phyloP scores from a whole-genome alignment of 2,888 invertebrate species.

The Camponotus fellah region DNA sequence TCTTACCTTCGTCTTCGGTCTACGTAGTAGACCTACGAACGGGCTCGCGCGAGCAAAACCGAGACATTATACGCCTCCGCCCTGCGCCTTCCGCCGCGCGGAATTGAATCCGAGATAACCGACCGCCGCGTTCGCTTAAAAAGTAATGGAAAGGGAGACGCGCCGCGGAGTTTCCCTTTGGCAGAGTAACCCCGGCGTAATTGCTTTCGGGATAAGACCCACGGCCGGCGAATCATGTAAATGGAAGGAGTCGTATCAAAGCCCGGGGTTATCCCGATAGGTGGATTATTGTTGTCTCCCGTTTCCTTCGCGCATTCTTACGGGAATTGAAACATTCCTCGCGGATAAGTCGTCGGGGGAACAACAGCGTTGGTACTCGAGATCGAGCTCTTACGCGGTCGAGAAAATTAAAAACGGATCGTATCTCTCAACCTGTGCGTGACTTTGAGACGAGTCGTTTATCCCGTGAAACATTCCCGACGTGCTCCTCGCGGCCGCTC shows the following conservation, averaged over 20 bases:
- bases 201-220: conserved; percentile 44
- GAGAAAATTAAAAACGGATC: conserved; percentile 40
- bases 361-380: neutral
- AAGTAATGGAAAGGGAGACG: conserved; percentile 28
- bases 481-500: conserved; percentile 38
- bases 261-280: conserved; percentile 14
- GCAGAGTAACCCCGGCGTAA: conserved; percentile 33
- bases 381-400: conserved; percentile 7
- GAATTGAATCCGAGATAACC: conserved; percentile 48
- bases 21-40: conserved; percentile 33
- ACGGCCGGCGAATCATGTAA: conserved; percentile 39
- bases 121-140: conserved; percentile 38
- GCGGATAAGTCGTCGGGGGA: neutral
- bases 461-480: conserved; percentile 48
- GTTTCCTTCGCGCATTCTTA: neutral
- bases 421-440: conserved; percentile 34
- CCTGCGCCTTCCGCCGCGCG: conserved; percentile 28
- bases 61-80: conserved; percentile 50
- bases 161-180: conserved; percentile 12
- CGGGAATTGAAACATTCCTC: conserved; percentile 7
- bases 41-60: conserved; percentile 40
- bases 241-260: conserved; percentile 42
- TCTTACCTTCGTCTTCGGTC: conserved; percentile 40
- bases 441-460: conserved; percentile 45
- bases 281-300: neutral